Percentiles rank a stretch among this genome's conserved stretches.
phyloP scores from a whole-genome alignment of 2,797 vertebrate species.

The Tragelaphus oryx region DNA sequence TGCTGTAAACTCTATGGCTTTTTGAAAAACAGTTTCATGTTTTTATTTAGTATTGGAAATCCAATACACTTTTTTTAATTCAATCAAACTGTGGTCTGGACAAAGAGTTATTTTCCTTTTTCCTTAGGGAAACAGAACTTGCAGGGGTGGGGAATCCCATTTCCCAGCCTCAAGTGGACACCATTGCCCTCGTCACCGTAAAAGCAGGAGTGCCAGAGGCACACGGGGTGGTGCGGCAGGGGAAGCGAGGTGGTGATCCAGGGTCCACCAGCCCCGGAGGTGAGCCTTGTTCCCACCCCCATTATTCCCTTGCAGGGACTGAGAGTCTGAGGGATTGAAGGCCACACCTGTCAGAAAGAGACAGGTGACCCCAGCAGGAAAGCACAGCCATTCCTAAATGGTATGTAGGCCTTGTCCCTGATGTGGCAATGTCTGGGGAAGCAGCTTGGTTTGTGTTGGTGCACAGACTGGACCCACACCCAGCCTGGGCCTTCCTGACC shows the following conservation, averaged over 20 bases:
- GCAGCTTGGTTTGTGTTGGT: not conserved
- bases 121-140: not conserved
- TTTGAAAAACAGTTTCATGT: constrained; percentile 83
- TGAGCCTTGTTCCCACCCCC: not conserved
- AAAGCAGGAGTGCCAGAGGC: not conserved
- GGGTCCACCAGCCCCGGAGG: not conserved
- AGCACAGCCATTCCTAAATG: too few species aligned
- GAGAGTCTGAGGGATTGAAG: not conserved
- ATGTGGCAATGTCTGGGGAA: not conserved
- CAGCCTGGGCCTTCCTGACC: not conserved
- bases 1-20: constrained; percentile 85
- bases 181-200: not conserved
- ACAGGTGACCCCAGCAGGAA: not conserved
- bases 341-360: not conserved
- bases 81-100: constrained; percentile 77
- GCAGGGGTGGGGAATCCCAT: not conserved
- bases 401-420: too few species aligned
- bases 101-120: constrained; percentile 74
- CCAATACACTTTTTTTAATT: constrained; percentile 89
- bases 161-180: not conserved
- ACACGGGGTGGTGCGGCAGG: not conserved
- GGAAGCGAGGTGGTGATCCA: not conserved
- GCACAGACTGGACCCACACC: fast-evolving
- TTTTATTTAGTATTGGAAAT: constrained; percentile 88
- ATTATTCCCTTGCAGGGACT: not conserved